phyloP scores from a whole-genome alignment of 2,113 vertebrate species.

The Marmota flaviventris region DNA sequence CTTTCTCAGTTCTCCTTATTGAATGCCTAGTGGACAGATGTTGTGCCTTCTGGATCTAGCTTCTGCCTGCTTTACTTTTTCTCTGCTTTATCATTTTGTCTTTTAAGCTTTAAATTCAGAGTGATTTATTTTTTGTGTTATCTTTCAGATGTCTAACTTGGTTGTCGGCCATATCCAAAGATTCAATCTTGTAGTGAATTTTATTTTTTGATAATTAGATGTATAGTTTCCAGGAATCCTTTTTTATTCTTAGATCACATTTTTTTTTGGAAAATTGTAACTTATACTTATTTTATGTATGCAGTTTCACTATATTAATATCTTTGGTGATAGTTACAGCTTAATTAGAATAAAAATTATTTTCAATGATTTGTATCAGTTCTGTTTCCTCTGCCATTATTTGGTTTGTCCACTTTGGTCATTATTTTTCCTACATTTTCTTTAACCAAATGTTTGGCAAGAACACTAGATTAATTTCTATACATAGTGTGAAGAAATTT shows the following conservation, averaged over 20 bases:
- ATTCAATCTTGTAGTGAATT: constrained; percentile 51
- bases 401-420: neutral
- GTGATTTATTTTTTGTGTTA: constrained; percentile 65
- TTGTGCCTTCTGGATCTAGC: constrained; percentile 60
- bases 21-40: constrained; percentile 34
- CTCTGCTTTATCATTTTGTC: constrained; percentile 60
- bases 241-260: constrained; percentile 23
- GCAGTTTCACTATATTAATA: neutral
- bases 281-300: neutral
- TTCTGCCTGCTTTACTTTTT: constrained; percentile 72
- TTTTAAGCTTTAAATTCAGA: constrained; percentile 68
- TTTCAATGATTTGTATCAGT: neutral
- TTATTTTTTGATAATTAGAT: constrained; percentile 50
- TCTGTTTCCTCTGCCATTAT: neutral
- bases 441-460: constrained; percentile 7
- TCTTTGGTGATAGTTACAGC: neutral
- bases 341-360: constrained; percentile 3
- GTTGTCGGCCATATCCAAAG: constrained; percentile 61
- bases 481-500: too few species aligned
- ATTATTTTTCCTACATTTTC: neutral
- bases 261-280: neutral
- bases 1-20: constrained; percentile 10
- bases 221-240: constrained; percentile 50
- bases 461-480: neutral
- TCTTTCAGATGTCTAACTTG: constrained; percentile 64